Percentiles rank a stretch among this genome's conserved stretches.
Evolutionary conservation across 2,797 vertebrate genomes (phyloP).

Genomic region (Phoxinus dragarum): DNA sequence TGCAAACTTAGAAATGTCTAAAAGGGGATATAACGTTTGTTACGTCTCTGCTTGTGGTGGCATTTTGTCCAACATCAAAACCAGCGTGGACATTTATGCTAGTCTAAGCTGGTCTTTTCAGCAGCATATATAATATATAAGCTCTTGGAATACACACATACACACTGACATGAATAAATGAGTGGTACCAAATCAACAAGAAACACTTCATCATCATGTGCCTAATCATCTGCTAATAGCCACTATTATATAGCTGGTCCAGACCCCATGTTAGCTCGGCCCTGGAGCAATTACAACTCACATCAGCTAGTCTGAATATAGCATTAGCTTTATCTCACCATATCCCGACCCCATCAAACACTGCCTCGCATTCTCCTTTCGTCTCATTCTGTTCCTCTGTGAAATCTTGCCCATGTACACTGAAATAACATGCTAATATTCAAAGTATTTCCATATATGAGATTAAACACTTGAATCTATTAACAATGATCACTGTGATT

Average conservation of each 20-base stretch:
- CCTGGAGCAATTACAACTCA: conserved; percentile 32
- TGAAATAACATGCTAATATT: conserved; percentile 37
- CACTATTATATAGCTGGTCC: conserved; percentile 46
- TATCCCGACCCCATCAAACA: conserved; percentile 19
- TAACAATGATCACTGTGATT: conserved; percentile 31
- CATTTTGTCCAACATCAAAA: background rate
- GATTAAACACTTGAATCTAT: conserved; percentile 53
- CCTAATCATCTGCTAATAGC: conserved; percentile 49
- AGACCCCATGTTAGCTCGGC: conserved; percentile 32
- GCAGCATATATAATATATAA: background rate
- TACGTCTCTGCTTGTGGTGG: background rate
- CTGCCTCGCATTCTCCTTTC: conserved; percentile 9
- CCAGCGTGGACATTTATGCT: background rate
- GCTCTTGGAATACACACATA: background rate
- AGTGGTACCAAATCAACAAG: conserved; percentile 29
- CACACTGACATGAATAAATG: conserved; percentile 20
- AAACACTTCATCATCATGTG: conserved; percentile 47
- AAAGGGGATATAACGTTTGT: background rate
- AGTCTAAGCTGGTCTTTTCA: background rate
- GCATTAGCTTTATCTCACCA: conserved; percentile 6
- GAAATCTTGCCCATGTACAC: conserved; percentile 27
- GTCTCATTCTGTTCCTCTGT: conserved; percentile 40
- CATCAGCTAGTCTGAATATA: conserved; percentile 28
- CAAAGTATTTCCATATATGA: conserved; percentile 37
- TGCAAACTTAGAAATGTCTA: background rate